Percentiles rank a stretch among this genome's conserved stretches.
phyloP scores from a whole-genome alignment of 2,888 invertebrate species.

The Dynastes grantii region DNA sequence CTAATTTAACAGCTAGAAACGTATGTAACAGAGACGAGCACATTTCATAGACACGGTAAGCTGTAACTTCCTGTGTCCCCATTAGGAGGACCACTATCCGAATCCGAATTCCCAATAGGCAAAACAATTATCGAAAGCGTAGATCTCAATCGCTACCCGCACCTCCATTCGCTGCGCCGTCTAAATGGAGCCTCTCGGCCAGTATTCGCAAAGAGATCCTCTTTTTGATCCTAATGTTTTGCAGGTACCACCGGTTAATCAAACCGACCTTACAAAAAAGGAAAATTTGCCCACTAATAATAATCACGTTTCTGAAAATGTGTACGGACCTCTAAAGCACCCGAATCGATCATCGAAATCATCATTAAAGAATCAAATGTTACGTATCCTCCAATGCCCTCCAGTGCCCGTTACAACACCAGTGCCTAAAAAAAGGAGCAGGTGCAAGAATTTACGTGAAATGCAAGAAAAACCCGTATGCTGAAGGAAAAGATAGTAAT shows the following conservation, averaged over 20 bases:
- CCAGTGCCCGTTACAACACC: constrained; percentile 73
- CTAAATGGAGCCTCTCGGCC: constrained; percentile 85
- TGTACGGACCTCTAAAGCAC: constrained; percentile 73
- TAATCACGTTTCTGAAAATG: constrained; percentile 70
- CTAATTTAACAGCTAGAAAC: too few relatives aligned
- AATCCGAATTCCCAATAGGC: constrained; percentile 70
- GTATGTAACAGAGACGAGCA: too few relatives aligned
- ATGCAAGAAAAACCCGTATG: constrained; percentile 87
- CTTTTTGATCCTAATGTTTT: constrained; percentile 76
- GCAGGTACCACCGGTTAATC: constrained; percentile 65
- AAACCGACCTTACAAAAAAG: constrained; percentile 72
- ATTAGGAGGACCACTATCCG: constrained; percentile 69
- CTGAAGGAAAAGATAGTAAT: constrained; percentile 80
- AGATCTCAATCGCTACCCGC: constrained; percentile 71
- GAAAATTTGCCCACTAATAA: constrained; percentile 69
- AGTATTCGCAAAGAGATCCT: constrained; percentile 86
- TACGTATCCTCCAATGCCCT: constrained; percentile 77
- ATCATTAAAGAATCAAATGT: constrained; percentile 93
- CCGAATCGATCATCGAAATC: constrained; percentile 93
- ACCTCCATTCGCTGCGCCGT: constrained; percentile 80
- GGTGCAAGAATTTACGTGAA: constrained; percentile 92
- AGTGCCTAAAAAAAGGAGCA: constrained; percentile 80
- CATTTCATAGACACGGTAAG: too few relatives aligned
- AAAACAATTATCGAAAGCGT: constrained; percentile 64
- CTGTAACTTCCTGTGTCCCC: too few relatives aligned